phyloP scores from a whole-genome alignment of 2,888 invertebrate genomes.

The Brenthis hecate region DNA sequence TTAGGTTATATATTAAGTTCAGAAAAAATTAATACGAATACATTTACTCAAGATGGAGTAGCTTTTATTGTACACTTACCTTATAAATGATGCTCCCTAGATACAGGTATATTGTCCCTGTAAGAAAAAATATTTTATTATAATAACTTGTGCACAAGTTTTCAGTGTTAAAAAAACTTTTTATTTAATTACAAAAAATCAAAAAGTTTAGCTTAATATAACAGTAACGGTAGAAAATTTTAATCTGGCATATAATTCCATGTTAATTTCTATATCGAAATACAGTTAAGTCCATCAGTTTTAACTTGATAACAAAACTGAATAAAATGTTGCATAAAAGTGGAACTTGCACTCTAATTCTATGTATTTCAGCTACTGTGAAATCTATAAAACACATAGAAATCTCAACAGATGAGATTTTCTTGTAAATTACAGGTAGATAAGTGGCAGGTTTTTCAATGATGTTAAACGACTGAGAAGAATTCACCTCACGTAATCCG shows the following conservation, averaged over 20 bases:
- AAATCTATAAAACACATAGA: background rate
- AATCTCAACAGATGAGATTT: slow-evolving; percentile 10
- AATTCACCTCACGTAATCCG: slow-evolving; percentile 34
- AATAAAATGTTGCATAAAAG: background rate
- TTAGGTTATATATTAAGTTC: slow-evolving; percentile 24
- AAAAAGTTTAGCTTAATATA: too few species aligned
- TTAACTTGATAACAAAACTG: background rate
- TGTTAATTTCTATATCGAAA: background rate
- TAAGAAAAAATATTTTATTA: slow-evolving; percentile 7
- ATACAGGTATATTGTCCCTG: slow-evolving; percentile 14
- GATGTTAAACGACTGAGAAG: slow-evolving; percentile 13
- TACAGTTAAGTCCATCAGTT: background rate
- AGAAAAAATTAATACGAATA: slow-evolving; percentile 27
- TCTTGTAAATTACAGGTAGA: slow-evolving; percentile 16
- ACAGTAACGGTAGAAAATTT: too few species aligned
- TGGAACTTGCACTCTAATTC: background rate
- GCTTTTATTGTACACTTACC: slow-evolving; percentile 15
- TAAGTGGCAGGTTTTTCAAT: slow-evolving; percentile 19
- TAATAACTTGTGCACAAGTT: too few species aligned
- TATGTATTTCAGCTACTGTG: background rate
- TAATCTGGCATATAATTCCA: background rate
- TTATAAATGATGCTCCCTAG: slow-evolving; percentile 23
- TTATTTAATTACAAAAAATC: too few species aligned
- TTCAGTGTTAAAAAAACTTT: too few species aligned
- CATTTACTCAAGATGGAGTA: slow-evolving; percentile 9